Evolutionary conservation across 2,797 vertebrate species (phyloP).

Genomic region (Thunnus albacares): DNA sequence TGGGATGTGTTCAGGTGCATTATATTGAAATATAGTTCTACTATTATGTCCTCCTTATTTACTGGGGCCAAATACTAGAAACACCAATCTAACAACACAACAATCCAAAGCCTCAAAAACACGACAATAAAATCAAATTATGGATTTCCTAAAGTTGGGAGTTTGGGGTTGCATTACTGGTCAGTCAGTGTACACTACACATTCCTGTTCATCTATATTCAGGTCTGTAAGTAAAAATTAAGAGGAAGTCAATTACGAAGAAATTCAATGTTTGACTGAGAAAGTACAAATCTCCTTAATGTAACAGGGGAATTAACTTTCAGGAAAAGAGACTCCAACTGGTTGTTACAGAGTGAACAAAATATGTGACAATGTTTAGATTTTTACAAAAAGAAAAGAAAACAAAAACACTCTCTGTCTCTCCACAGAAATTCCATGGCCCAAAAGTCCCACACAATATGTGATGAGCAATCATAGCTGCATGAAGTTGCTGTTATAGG

Average conservation of each 20-base stretch:
- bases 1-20: too few species aligned
- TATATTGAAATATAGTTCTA: too few species aligned
- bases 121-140: too few species aligned
- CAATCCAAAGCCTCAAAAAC: too few species aligned
- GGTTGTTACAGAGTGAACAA: not conserved
- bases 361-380: not conserved
- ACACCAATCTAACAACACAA: too few species aligned
- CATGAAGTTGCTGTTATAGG: not conserved
- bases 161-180: too few species aligned
- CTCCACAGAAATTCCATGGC: not conserved
- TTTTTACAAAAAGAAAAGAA: not conserved
- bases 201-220: not conserved
- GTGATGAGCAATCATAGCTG: constrained; percentile 23
- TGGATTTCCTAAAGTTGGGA: too few species aligned
- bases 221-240: not conserved
- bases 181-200: not conserved
- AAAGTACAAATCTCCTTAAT: not conserved
- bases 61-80: too few species aligned
- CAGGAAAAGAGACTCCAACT: not conserved
- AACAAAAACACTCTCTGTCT: not conserved
- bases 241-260: not conserved
- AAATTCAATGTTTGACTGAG: not conserved
- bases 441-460: constrained; percentile 27
- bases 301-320: not conserved
- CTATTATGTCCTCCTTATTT: too few species aligned